Evolutionary conservation across 2,888 invertebrate species (phyloP).

Genomic region (Aspidiotus destructor): DNA sequence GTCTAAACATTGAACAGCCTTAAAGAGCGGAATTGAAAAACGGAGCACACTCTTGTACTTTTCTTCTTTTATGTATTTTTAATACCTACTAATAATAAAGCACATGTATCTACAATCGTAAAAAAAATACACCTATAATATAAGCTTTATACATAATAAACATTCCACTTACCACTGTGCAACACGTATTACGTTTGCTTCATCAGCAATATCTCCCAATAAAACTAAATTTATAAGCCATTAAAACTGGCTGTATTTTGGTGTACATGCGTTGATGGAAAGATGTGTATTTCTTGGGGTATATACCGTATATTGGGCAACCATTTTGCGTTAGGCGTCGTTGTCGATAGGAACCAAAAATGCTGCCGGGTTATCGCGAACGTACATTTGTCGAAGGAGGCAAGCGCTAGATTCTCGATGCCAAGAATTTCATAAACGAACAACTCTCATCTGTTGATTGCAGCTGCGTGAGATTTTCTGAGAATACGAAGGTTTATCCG

Average conservation of each 20-base stretch:
- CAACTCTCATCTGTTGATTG: too few relatives aligned
- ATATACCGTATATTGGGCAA: too few relatives aligned
- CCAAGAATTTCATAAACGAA: too few relatives aligned
- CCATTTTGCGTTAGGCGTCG: too few relatives aligned
- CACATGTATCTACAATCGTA: slow-evolving; percentile 27
- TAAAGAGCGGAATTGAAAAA: neutral
- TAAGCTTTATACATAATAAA: slow-evolving; percentile 11
- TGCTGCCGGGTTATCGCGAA: too few relatives aligned
- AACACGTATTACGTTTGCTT: neutral
- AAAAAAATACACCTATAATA: slow-evolving; percentile 2
- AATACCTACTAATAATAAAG: neutral
- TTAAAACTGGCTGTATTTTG: slow-evolving; percentile 28
- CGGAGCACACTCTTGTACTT: neutral
- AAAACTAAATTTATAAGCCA: slow-evolving; percentile 32
- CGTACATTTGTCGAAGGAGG: too few relatives aligned
- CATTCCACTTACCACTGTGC: slow-evolving; percentile 21
- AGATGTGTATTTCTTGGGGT: too few relatives aligned
- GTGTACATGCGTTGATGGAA: neutral
- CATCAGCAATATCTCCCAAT: slow-evolving; percentile 8
- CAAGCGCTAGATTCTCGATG: too few relatives aligned
- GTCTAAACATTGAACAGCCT: neutral
- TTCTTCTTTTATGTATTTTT: slow-evolving; percentile 2
- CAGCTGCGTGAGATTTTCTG: too few relatives aligned
- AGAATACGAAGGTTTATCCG: too few relatives aligned
- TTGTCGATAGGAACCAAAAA: neutral